These are phyloP conservation scores for Furcifer pardalis DNA, from an alignment of 2,797 vertebrate genomes.

Conservation along the genomic window DNA sequence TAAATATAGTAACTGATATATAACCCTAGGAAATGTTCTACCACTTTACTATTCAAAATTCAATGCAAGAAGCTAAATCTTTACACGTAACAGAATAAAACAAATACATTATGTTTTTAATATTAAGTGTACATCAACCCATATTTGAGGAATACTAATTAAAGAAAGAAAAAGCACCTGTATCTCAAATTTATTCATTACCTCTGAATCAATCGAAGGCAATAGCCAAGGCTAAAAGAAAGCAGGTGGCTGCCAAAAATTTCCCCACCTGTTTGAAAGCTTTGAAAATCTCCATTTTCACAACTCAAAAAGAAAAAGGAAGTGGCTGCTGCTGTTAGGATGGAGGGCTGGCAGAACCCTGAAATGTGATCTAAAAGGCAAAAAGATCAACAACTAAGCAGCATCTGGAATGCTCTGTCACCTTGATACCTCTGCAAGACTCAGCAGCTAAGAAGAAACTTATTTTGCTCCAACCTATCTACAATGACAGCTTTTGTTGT, in stretches of 20 bases:
- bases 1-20: too few relatives aligned
- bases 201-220: not conserved
- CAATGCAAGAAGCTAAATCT: not conserved
- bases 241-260: not conserved
- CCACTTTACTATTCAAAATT: not conserved
- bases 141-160: not conserved
- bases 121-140: not conserved
- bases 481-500: too few relatives aligned
- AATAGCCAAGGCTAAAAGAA: not conserved
- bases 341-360: not conserved
- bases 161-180: not conserved
- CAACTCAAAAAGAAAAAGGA: not conserved
- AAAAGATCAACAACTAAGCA: not conserved
- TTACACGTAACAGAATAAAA: not conserved
- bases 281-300: conserved; percentile 6
- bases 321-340: not conserved
- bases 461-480: not conserved
- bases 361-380: not conserved
- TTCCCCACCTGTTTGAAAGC: not conserved
- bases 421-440: not conserved
- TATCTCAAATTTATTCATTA: not conserved
- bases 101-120: not conserved
- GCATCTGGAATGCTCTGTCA: not conserved
- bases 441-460: not conserved
- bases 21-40: not conserved